These are phyloP conservation scores for Parasteatoda lunata DNA, from an alignment of 2,888 invertebrate genomes.

Conservation along the genomic window DNA sequence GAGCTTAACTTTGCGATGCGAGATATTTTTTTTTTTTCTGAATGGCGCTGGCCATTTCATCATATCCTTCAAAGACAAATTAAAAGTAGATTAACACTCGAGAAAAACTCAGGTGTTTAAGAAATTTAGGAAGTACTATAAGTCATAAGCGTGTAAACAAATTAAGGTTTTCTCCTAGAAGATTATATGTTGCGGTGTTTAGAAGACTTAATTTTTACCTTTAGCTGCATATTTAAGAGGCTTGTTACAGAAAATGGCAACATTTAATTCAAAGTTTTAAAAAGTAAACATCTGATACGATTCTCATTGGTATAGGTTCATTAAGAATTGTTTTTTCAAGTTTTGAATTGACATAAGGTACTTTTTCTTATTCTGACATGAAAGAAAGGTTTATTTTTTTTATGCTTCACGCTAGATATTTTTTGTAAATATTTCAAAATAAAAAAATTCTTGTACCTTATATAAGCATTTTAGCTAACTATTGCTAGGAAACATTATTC, in stretches of 20 bases:
- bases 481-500: no score
- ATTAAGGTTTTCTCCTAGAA: slow-evolving; percentile 24
- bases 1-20: slow-evolving; percentile 5
- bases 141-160: slow-evolving; percentile 46
- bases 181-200: not conserved
- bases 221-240: not conserved
- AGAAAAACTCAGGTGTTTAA: slow-evolving; percentile 36
- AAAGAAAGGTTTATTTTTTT: no score
- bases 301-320: not conserved
- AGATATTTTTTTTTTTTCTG: slow-evolving; percentile 5
- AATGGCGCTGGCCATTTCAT: not conserved
- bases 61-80: slow-evolving; percentile 25
- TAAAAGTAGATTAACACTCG: slow-evolving; percentile 57
- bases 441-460: no score
- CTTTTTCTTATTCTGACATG: no score
- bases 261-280: slow-evolving; percentile 2
- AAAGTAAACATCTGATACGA: not conserved
- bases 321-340: not conserved
- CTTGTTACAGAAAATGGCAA: slow-evolving; percentile 7
- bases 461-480: no score
- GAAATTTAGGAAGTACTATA: slow-evolving; percentile 13
- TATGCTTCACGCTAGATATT: no score
- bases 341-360: no score
- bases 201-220: slow-evolving; percentile 27
- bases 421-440: no score